Evolutionary conservation across 2,797 vertebrate species (phyloP), one percentile per base, ranked within the genome.

Genomic region (Dendrocincla fuliginosa): DNA sequence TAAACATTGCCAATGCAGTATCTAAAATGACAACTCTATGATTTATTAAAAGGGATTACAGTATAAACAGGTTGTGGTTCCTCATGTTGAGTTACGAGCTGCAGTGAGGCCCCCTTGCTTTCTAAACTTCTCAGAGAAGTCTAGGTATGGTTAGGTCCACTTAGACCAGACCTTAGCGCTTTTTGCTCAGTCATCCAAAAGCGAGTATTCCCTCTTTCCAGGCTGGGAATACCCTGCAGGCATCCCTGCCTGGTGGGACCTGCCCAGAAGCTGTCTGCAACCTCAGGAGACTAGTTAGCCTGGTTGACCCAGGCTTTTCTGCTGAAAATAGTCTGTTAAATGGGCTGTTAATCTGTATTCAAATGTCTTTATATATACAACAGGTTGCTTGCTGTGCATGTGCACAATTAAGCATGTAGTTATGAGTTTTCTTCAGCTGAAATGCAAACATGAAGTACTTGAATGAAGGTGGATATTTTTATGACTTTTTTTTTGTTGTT

Each of bases 21-120:
- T 25, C 39, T 46, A 60, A 88, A 47, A 33, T 53, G 46, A 59
- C 33, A 32, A 12, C 13, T 37, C 23, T 4, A 8, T 30, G 28
- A 33, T 59, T 14, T 74, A 9, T 46, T 39, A 14, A 25, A 80
- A 46, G 30, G 30, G 7, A 52, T 24, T 64, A 24, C 13, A 50
- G 18, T 5, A 49, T 5, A 65, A 57, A 13, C 24, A 80, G 85
- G 7, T 22, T 67, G 33, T 6, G 11, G 19, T 12, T 5, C 24
- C 20, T 74, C 10, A 4, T 33, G 20, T 10, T 46, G 13, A 53
- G 19, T 33, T 46, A 52, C 0, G 0, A 59, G 30, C 39, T 59
- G 24, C 30, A 59, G 9, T 2, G 0, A 73, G 28, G 23, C 1
- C 2, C 27, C 27, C n/a, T 59, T 46, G 16, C 24, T 39, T 59